A percentile compares a stretch with the other conserved stretches of the same genome.
phyloP scores from a whole-genome alignment of 2,113 vertebrate species.

The Petaurus breviceps region DNA sequence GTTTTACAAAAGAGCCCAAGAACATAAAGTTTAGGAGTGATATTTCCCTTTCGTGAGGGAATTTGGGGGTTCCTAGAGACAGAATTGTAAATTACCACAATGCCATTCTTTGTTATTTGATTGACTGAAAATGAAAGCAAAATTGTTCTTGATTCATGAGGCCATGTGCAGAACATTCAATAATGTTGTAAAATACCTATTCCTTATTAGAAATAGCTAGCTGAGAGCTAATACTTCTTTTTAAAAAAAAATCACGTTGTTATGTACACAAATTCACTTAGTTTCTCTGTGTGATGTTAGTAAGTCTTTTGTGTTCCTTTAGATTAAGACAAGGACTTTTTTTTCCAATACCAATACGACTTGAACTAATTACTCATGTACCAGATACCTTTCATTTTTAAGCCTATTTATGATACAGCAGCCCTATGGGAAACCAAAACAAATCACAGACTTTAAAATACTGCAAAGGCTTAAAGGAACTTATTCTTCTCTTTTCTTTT shows the following conservation, averaged over 20 bases:
- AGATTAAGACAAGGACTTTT: slow-evolving; percentile 82
- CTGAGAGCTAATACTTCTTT: slow-evolving; percentile 84
- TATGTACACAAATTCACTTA: slow-evolving; percentile 84
- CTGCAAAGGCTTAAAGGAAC: slow-evolving; percentile 80
- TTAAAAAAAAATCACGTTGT: slow-evolving; percentile 80
- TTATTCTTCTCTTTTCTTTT: slow-evolving; percentile 80
- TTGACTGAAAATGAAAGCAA: slow-evolving; percentile 73
- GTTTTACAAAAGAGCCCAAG: slow-evolving; percentile 68
- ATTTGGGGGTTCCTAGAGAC: slow-evolving; percentile 71
- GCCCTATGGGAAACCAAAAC: slow-evolving; percentile 83
- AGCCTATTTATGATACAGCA: slow-evolving; percentile 79
- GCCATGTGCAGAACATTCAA: slow-evolving; percentile 81
- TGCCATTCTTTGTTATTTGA: slow-evolving; percentile 27
- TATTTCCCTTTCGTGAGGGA: slow-evolving; percentile 67
- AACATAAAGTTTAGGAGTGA: slow-evolving; percentile 67
- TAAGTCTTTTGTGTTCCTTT: slow-evolving; percentile 86
- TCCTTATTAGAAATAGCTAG: slow-evolving; percentile 87
- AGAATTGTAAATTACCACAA: slow-evolving; percentile 5
- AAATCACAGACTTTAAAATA: slow-evolving; percentile 79
- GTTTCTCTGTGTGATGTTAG: slow-evolving; percentile 86
- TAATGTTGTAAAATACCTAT: slow-evolving; percentile 84
- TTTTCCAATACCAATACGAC: slow-evolving; percentile 80
- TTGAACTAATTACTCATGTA: slow-evolving; percentile 74
- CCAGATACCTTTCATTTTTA: slow-evolving; percentile 79
- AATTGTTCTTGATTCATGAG: slow-evolving; percentile 76